phyloP scores from a whole-genome alignment of 2,888 invertebrate species.

The Limnephilus lunatus region DNA sequence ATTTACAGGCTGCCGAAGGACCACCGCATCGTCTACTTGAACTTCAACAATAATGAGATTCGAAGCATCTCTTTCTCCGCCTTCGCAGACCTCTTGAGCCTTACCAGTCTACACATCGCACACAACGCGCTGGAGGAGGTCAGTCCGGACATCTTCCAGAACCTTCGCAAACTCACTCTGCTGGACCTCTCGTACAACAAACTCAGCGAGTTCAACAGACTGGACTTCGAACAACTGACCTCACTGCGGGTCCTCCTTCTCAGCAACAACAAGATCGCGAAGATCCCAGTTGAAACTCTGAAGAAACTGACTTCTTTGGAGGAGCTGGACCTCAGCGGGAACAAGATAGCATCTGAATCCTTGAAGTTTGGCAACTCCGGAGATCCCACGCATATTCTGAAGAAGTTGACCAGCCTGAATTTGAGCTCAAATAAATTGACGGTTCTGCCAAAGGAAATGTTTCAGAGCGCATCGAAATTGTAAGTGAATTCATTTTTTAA shows the following conservation, averaged over 20 bases:
- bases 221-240: slow-evolving; percentile 71
- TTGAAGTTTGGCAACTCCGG: slow-evolving; percentile 70
- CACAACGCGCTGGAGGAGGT: slow-evolving; percentile 75
- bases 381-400: slow-evolving; percentile 69
- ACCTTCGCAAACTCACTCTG: slow-evolving; percentile 72
- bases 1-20: slow-evolving; percentile 74
- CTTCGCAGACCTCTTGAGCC: slow-evolving; percentile 71
- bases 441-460: slow-evolving; percentile 72
- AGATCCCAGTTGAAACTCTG: slow-evolving; percentile 72
- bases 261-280: slow-evolving; percentile 73
- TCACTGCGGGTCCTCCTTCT: slow-evolving; percentile 73
- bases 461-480: slow-evolving; percentile 72
- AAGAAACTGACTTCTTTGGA: slow-evolving; percentile 72
- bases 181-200: slow-evolving; percentile 78
- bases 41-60: slow-evolving; percentile 74
- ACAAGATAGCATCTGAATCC: slow-evolving; percentile 70
- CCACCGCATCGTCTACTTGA: slow-evolving; percentile 72
- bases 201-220: slow-evolving; percentile 71
- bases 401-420: slow-evolving; percentile 72
- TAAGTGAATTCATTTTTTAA: slow-evolving; percentile 69
- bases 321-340: slow-evolving; percentile 76
- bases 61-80: slow-evolving; percentile 75
- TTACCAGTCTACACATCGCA: slow-evolving; percentile 74
- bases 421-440: slow-evolving; percentile 74
- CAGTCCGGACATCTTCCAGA: slow-evolving; percentile 75